These are phyloP conservation scores for Aricia artaxerxes DNA, from an alignment of 2,888 invertebrate genomes.

Conservation along the genomic window DNA sequence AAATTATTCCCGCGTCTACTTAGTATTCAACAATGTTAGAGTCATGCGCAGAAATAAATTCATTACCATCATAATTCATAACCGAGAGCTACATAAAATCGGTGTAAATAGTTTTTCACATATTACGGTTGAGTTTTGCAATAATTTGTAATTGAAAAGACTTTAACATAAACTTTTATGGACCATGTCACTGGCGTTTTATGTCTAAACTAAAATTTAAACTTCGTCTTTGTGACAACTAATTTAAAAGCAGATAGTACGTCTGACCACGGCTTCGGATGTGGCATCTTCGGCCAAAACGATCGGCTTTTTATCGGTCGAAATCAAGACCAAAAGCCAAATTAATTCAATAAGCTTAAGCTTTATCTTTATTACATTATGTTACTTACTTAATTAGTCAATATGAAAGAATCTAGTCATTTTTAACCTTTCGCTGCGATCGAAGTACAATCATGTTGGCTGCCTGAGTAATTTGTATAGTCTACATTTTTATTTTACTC, in stretches of 20 bases:
- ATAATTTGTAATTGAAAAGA: constrained; percentile 78
- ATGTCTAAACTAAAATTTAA: constrained; percentile 23
- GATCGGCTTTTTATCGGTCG: background rate
- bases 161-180: constrained; percentile 45
- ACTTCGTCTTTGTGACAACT: background rate
- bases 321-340: background rate
- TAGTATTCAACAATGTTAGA: constrained; percentile 26
- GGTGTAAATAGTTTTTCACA: constrained; percentile 49
- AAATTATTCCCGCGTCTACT: constrained; percentile 12
- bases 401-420: no score
- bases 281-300: no score
- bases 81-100: constrained; percentile 44
- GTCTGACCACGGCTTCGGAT: no score
- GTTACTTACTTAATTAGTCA: no score
- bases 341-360: background rate
- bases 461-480: no score
- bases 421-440: no score
- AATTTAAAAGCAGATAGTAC: background rate
- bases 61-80: constrained; percentile 29
- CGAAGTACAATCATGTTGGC: no score
- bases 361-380: no score
- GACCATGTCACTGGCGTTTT: constrained; percentile 21
- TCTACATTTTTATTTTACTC: no score
- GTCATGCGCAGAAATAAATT: constrained; percentile 27
- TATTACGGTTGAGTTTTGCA: constrained; percentile 66